Evolutionary conservation across 2,797 vertebrate genomes (phyloP).

Genomic region (Tachyglossus aculeatus): DNA sequence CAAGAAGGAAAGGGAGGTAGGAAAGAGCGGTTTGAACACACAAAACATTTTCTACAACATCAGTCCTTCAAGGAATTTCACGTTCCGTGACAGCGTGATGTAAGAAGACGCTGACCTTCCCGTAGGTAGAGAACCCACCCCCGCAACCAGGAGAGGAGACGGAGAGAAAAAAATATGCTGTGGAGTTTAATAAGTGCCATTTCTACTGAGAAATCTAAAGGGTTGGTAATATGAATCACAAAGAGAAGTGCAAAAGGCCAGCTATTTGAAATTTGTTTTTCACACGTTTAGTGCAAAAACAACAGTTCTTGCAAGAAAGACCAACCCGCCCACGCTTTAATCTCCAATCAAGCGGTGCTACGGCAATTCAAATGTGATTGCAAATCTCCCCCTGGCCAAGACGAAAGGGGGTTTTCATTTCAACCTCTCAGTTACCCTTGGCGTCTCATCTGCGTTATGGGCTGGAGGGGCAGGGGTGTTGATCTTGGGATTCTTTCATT

Average conservation of each 20-base stretch:
- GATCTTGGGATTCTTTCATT: background rate
- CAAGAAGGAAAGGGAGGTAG: too few species aligned
- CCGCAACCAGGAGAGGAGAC: slow-evolving; percentile 8
- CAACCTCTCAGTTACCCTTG: slow-evolving; percentile 56
- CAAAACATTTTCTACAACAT: slow-evolving; percentile 37
- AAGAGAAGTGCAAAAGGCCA: slow-evolving; percentile 65
- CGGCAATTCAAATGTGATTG: slow-evolving; percentile 74
- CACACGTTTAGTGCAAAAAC: slow-evolving; percentile 72
- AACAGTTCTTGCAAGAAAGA: slow-evolving; percentile 66
- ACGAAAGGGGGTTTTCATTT: slow-evolving; percentile 65
- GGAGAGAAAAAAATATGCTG: background rate
- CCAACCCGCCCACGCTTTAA: slow-evolving; percentile 67
- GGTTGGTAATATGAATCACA: slow-evolving; percentile 60
- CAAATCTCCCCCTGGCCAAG: slow-evolving; percentile 66
- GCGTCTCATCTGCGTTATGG: slow-evolving; percentile 66
- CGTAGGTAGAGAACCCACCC: slow-evolving; percentile 29
- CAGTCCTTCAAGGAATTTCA: slow-evolving; percentile 9
- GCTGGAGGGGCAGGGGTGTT: slow-evolving; percentile 44
- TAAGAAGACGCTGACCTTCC: slow-evolving; percentile 49
- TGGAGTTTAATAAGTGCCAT: slow-evolving; percentile 44
- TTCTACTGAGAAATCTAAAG: slow-evolving; percentile 56
- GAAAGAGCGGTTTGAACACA: too few species aligned
- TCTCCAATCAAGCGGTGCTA: slow-evolving; percentile 71
- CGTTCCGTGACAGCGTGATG: slow-evolving; percentile 33
- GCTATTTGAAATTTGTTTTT: slow-evolving; percentile 76